Evolutionary conservation across 1,140 invertebrate genomes (phyloP), one percentile per base, ranked within the genome.

Genomic region (Caenorhabditis remanei): DNA sequence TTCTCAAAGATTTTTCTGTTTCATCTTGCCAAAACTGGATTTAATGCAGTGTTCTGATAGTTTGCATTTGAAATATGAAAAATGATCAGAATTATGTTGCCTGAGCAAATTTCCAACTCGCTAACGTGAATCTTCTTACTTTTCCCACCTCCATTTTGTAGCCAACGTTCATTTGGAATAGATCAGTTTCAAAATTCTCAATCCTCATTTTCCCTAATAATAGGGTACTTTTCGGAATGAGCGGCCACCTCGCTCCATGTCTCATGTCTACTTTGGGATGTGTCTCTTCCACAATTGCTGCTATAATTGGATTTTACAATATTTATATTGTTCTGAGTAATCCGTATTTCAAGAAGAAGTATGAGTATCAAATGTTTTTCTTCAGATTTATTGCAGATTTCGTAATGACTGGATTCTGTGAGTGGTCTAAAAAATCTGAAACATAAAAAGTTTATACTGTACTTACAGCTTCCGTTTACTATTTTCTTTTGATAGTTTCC

Each of bases 311-410:
- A 19, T 58, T 58, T n/a, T 58, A 58, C n/a, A 58, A 58, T 19
- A 58, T 58, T 58, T 58, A 58, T 21, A 58, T 58, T 58, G 56
- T 58, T 19, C 56, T 58, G n/a, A 58, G 56, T n/a, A 16, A 58
- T 21, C 16, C 14, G n/a, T 58, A 58, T 21, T 58, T 58, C 19
- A 16, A 21, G 16, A 58, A 58, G 56, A 58, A 58, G n/a, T 58
- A 58, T 21, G 56, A 58, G n/a, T 58, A 58, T 58, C 56, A 58
- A 21, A n/a, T 58, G 56, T 58, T 58, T 58, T 58, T 58, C 56
- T 58, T 58, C 56, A 16, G 56, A 8, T 58, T 58, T 19, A 58
- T n/a, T 58, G 56, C 56, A 7, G 56, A 58, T 58, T 58, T 58
- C n/a, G 56, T 58, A n/a, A 58, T 58, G 56, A 58, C 56, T 4